A percentile compares a stretch with the other conserved stretches of the same genome.
phyloP scores from a whole-genome alignment of 2,888 invertebrate genomes.

The Agonopterix subpropinquella region DNA sequence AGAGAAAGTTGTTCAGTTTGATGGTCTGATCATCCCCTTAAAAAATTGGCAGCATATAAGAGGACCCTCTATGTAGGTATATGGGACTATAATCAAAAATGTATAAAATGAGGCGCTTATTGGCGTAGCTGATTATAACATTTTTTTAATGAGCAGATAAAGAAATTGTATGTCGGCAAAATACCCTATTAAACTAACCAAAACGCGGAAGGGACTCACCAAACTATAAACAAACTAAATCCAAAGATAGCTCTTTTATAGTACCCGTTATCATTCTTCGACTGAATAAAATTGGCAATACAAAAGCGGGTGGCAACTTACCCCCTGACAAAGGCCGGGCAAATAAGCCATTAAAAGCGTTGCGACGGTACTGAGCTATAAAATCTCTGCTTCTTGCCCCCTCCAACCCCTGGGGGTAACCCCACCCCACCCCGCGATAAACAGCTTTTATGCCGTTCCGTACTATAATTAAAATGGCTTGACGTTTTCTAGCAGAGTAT shows the following conservation, averaged over 20 bases:
- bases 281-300: conserved; percentile 63
- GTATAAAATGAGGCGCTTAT: too few species aligned
- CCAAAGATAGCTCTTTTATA: conserved; percentile 21
- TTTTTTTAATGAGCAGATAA: too few species aligned
- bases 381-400: conserved; percentile 74
- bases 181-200: too few species aligned
- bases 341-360: conserved; percentile 75
- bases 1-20: too few species aligned
- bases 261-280: conserved; percentile 46
- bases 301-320: conserved; percentile 45
- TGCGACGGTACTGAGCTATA: conserved; percentile 67
- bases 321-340: conserved; percentile 58
- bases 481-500: conserved; percentile 47
- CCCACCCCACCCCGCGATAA: conserved; percentile 45
- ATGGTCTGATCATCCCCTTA: too few species aligned
- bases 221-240: not conserved
- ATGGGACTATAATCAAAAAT: too few species aligned
- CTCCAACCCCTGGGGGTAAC: conserved; percentile 26
- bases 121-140: too few species aligned
- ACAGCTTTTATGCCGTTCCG: conserved; percentile 70
- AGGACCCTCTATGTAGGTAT: too few species aligned
- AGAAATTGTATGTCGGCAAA: too few species aligned
- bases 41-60: too few species aligned
- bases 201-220: too few species aligned
- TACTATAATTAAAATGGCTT: conserved; percentile 70